Evolutionary conservation across 2,113 vertebrate species (phyloP), one percentile per base, ranked within the genome.

Genomic region (Gorsachius goisagi): DNA sequence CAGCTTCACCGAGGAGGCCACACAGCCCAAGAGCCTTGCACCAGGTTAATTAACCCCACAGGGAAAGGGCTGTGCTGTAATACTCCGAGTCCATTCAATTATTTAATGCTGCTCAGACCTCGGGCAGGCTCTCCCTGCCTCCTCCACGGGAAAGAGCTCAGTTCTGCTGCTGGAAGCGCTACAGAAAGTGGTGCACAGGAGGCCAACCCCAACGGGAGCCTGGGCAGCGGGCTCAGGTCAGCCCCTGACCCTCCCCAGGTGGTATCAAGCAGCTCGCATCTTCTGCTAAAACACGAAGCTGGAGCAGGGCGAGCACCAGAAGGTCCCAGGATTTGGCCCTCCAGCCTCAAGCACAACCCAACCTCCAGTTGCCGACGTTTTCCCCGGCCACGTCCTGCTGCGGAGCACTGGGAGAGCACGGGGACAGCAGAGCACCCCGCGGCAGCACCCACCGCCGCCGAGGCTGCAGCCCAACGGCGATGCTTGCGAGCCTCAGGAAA

Each of bases 381-480:
- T 32, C 80, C 47, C 16, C 2, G 0, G 35, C 39, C 20, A 16
- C 3, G 0, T 32, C 45, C 64, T 23, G 11, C 49, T 9, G 0
- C 2, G 3, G 32, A 76, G 23, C 47, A 19, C 28, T 0, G 1
- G 59, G 24, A 39, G 30, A 73, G 39, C 37, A 15, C 1, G 3
- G 9, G n/a, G 17, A 55, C 10, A 73, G 66, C 45, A 2, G 30
- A 62, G 45, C 14, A 6, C 50, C 50, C 58, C 8, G 0, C 0
- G 0, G 39, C 32, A 62, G 58, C 69, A 24, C 45, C 71, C 39
- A n/a, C n/a, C n/a, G n/a, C n/a, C n/a, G n/a, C n/a, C n/a, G n/a
- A n/a, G n/a, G 18, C 27, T 2, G 1, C 32, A 35, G 28, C 20
- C 32, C 14, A 3, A 2, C 5, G 0, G 8, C 1, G 6, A 50